Percentiles rank a stretch among this genome's conserved stretches.
phyloP scores from a whole-genome alignment of 2,797 vertebrate genomes.

The Rhincodon typus region DNA sequence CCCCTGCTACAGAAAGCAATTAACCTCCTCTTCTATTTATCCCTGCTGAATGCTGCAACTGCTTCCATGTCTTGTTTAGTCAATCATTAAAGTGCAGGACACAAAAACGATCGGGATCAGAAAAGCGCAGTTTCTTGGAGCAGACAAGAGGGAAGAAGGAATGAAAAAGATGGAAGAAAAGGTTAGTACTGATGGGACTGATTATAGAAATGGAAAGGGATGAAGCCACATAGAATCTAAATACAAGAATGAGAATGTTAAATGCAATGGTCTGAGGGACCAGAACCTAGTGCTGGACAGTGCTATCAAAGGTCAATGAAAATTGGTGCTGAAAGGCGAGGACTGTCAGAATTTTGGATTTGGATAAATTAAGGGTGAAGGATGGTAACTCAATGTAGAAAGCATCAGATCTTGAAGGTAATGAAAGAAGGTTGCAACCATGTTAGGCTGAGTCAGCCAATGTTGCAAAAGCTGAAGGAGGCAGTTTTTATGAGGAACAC shows the following conservation, averaged over 20 bases:
- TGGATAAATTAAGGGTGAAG: background rate
- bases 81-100: background rate
- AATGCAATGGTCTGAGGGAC: background rate
- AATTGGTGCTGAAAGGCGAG: background rate
- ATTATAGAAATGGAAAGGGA: background rate
- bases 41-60: constrained; percentile 20
- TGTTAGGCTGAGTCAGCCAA: too few relatives aligned
- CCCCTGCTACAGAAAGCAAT: background rate
- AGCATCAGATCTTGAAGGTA: background rate
- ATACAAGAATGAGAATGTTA: background rate
- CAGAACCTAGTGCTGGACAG: background rate
- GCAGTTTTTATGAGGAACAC: background rate
- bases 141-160: background rate
- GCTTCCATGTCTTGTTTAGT: constrained; percentile 32
- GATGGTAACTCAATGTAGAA: background rate
- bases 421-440: background rate
- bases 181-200: background rate
- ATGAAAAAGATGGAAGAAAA: background rate
- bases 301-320: background rate
- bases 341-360: background rate
- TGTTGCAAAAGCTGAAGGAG: background rate
- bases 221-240: background rate
- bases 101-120: background rate
- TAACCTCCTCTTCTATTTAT: constrained; percentile 24
- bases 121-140: background rate